Conservation (phyloP, 53 echinoderm and acorn worm genomes). For the Paracentrotus lividus region DNA sequence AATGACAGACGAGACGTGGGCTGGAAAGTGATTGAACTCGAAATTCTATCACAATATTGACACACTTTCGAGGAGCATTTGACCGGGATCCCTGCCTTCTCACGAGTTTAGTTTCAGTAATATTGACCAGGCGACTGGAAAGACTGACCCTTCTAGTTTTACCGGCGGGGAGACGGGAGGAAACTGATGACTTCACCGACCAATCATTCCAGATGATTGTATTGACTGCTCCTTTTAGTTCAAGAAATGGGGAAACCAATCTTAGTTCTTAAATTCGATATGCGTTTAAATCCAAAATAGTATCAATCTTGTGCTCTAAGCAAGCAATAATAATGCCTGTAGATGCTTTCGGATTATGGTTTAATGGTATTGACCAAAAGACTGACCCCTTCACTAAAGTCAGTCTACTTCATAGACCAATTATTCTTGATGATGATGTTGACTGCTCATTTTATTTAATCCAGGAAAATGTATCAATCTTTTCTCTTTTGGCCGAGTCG, state of each 20-base stretch:
- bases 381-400: no score
- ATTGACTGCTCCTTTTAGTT: conserved; percentile 8
- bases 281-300: no score
- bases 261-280: no score
- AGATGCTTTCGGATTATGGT: no score
- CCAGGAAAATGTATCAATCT: background rate
- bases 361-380: no score
- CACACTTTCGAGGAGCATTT: background rate
- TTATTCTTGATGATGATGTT: conserved; percentile 14
- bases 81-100: background rate
- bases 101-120: background rate
- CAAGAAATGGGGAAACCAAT: background rate
- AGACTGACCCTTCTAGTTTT: no score
- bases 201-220: conserved; percentile 24
- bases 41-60: conserved; percentile 34
- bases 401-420: background rate
- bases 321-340: no score
- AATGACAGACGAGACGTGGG: background rate
- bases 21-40: background rate
- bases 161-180: background rate
- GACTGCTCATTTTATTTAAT: conserved; percentile 2
- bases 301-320: no score
- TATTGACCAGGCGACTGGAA: conserved; percentile 30
- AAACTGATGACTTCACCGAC: background rate
- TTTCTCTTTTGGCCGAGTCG: no score